Evolutionary conservation across 2,888 invertebrate species (phyloP).

Genomic region (Lagria hirta): DNA sequence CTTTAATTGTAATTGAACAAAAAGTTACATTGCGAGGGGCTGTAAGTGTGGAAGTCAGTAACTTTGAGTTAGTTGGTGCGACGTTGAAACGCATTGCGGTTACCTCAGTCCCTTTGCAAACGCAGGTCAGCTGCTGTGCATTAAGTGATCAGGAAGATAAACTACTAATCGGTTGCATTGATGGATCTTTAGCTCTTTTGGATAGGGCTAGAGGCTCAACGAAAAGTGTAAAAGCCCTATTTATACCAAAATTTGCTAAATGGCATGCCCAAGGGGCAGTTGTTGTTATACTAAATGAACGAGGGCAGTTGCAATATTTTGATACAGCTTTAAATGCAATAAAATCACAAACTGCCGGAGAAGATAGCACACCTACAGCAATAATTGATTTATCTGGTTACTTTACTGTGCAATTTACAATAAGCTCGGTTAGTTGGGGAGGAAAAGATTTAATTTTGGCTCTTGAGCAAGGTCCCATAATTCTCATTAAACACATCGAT

Average conservation of each 20-base stretch:
- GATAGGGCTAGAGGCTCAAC: slow-evolving; percentile 76
- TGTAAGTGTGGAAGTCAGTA: slow-evolving; percentile 71
- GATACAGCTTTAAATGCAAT: slow-evolving; percentile 71
- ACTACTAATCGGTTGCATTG: slow-evolving; percentile 79
- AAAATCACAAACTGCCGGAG: slow-evolving; percentile 66
- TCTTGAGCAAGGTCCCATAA: slow-evolving; percentile 65
- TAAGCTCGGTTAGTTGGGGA: slow-evolving; percentile 49
- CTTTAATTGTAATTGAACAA: slow-evolving; percentile 78
- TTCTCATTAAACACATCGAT: slow-evolving; percentile 44
- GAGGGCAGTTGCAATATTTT: slow-evolving; percentile 74
- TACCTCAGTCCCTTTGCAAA: slow-evolving; percentile 70
- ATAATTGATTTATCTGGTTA: slow-evolving; percentile 66
- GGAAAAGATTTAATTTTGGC: slow-evolving; percentile 56
- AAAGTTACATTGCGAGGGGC: slow-evolving; percentile 70
- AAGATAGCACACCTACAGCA: slow-evolving; percentile 64
- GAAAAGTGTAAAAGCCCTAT: slow-evolving; percentile 73
- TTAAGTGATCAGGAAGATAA: slow-evolving; percentile 72
- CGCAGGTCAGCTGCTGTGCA: slow-evolving; percentile 66
- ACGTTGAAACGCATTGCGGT: slow-evolving; percentile 66
- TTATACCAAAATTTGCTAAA: slow-evolving; percentile 72
- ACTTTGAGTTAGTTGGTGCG: slow-evolving; percentile 62
- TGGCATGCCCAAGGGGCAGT: slow-evolving; percentile 75
- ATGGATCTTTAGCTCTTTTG: slow-evolving; percentile 78
- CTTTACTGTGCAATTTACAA: slow-evolving; percentile 54
- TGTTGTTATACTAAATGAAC: slow-evolving; percentile 68